Conservation (phyloP, 2,113 vertebrate genomes). For the Caloenas nicobarica region DNA sequence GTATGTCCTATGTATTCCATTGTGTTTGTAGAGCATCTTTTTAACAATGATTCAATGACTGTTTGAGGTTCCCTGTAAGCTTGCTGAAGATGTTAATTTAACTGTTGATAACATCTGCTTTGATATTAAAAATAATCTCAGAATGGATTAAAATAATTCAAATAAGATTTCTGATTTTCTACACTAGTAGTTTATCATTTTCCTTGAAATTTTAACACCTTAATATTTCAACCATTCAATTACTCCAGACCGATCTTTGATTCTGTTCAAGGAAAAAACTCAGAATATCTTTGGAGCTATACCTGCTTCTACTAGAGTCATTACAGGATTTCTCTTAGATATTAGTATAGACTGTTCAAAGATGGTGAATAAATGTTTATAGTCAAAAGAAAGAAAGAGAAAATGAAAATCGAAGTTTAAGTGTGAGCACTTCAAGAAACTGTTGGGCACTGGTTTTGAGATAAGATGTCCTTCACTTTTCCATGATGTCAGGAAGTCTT, state of each 20-base stretch:
- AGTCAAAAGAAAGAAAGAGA: neutral
- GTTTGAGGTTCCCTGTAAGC: neutral
- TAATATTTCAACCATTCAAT: neutral
- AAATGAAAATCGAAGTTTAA: neutral
- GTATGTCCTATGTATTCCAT: neutral
- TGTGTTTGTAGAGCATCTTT: neutral
- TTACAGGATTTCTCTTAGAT: neutral
- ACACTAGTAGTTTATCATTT: neutral
- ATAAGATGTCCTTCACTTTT: neutral
- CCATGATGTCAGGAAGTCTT: neutral
- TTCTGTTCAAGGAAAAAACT: neutral
- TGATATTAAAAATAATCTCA: neutral
- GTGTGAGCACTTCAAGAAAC: neutral
- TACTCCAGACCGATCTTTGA: neutral
- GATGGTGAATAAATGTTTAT: neutral
- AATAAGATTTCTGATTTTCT: neutral
- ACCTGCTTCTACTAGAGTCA: neutral
- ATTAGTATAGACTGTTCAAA: neutral
- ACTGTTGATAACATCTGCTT: neutral
- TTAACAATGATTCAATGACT: neutral
- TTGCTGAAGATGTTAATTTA: neutral
- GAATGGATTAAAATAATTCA: neutral
- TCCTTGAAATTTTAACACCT: neutral
- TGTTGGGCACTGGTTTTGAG: neutral
- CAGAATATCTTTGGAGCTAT: neutral